Base-by-base conservation (phyloP, 1,140 invertebrate genomes). In the Drosophila suzukii region DNA sequence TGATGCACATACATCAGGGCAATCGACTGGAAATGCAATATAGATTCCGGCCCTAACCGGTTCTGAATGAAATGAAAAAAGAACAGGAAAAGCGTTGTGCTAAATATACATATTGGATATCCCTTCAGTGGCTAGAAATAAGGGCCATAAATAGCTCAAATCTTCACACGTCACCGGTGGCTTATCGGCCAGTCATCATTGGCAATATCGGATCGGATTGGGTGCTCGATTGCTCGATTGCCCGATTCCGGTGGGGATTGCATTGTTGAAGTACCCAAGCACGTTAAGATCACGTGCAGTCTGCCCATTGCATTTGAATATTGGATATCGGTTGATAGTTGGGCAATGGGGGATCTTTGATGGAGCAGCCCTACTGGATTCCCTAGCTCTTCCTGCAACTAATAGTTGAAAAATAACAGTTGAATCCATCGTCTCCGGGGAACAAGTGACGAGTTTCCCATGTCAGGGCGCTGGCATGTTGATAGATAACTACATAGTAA, bases 371-470 rank as follows among this genome's bases (percentile, higher is more conserved):
- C 11, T 32, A 4, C 7, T 20, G 24, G 27, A 20, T 20, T 20
- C 20, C 20, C 20, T 20, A 2, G 20, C 20, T 20, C 2, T 20
- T 20, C 0, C 7, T 39, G 59, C n/a, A 30, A 27, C 20, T 24
- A 32, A 27, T 20, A 41, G 12, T 43, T 50, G 47, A 10, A 27
- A 10, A 39, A 36, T 24, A 43, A 13, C 34, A n/a, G 34, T 39
- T 24, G 11, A 17, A 17, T 15, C 34, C 43, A 17, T 32, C 38
- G 27, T 41, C 46, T 36, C n/a, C 36, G 43, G 58, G 49, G 41
- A 49, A 59, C 83, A 86, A 79, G 67, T 83, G 83, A 83, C 61
- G 65, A 51, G 72, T 54, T 86, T 86, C 83, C 83, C 83, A 86
- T 88, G 83, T 88, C 80, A 78, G 81, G 24, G 39, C 50, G 39